phyloP scores from a whole-genome alignment of 1,140 invertebrate species.

The Coptotermes formosanus region DNA sequence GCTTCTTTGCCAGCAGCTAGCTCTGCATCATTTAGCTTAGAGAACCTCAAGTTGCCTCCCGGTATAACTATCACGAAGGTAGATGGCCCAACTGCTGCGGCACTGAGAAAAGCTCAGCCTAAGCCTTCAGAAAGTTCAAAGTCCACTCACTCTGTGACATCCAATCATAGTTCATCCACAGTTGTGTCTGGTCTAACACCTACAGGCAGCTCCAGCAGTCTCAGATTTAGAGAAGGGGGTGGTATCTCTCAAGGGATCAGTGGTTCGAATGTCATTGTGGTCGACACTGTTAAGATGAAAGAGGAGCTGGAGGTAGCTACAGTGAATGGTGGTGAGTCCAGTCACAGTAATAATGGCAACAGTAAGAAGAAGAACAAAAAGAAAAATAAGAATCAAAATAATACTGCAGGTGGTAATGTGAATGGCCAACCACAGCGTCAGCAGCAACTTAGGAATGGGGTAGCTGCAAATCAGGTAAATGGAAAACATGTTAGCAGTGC shows the following conservation, averaged over 20 bases:
- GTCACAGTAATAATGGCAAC: slow-evolving; percentile 35
- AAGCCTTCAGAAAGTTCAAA: slow-evolving; percentile 43
- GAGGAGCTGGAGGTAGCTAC: slow-evolving; percentile 44
- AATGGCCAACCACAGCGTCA: neutral
- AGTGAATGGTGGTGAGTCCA: slow-evolving; percentile 2
- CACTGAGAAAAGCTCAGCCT: slow-evolving; percentile 47
- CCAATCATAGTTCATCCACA: slow-evolving; percentile 47
- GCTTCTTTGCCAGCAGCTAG: neutral
- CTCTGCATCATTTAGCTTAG: slow-evolving; percentile 48
- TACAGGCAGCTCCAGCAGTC: slow-evolving; percentile 27
- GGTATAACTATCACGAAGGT: slow-evolving; percentile 83
- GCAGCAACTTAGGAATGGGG: neutral
- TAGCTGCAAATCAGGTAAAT: slow-evolving; percentile 7
- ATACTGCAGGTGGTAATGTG: neutral
- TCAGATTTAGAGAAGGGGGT: neutral
- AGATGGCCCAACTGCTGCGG: slow-evolving; percentile 52
- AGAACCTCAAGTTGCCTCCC: slow-evolving; percentile 71
- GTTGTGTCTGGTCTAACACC: slow-evolving; percentile 47
- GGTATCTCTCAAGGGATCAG: slow-evolving; percentile 33
- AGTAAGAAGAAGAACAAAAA: slow-evolving; percentile 59
- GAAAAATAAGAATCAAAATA: slow-evolving; percentile 54
- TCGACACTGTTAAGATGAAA: slow-evolving; percentile 61
- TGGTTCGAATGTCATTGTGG: slow-evolving; percentile 62
- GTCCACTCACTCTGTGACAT: slow-evolving; percentile 41
- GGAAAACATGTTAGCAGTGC: neutral